Conservation (phyloP, 2,888 invertebrate genomes). For the Andrena flavipes region DNA sequence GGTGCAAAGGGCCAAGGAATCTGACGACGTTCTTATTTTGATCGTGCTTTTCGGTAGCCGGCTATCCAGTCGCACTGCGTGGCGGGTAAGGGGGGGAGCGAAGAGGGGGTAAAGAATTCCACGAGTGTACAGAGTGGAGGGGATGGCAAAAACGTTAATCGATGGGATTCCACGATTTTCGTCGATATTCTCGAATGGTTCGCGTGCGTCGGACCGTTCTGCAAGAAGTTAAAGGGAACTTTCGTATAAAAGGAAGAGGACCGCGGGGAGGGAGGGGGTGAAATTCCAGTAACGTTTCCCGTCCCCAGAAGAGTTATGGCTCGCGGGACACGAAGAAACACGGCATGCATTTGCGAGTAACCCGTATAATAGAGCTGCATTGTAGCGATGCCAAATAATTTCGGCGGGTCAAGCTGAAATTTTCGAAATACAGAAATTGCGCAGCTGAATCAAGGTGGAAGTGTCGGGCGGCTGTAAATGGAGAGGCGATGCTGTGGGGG, state of each 20-base stretch:
- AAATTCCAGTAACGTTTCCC: slow-evolving; percentile 69
- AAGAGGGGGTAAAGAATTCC: slow-evolving; percentile 1
- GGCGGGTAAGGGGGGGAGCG: no score
- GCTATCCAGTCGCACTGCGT: not conserved
- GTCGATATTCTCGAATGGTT: slow-evolving; percentile 63
- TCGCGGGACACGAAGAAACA: slow-evolving; percentile 69
- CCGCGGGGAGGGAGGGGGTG: slow-evolving; percentile 20
- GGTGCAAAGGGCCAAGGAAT: not conserved
- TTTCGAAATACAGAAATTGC: slow-evolving; percentile 62
- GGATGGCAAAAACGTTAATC: slow-evolving; percentile 52
- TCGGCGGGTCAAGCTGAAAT: slow-evolving; percentile 52
- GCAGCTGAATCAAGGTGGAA: slow-evolving; percentile 37
- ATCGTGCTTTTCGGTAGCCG: slow-evolving; percentile 1
- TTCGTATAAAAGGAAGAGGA: slow-evolving; percentile 54
- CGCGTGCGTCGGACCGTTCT: slow-evolving; percentile 50
- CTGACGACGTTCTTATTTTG: slow-evolving; percentile 15
- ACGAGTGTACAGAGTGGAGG: not conserved
- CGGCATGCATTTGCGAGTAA: slow-evolving; percentile 71
- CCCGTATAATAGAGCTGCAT: slow-evolving; percentile 63
- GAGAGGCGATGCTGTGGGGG: not conserved
- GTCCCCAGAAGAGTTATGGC: slow-evolving; percentile 69
- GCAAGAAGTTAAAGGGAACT: slow-evolving; percentile 64
- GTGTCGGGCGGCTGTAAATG: not conserved
- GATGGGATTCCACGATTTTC: slow-evolving; percentile 61
- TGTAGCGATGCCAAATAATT: slow-evolving; percentile 66